phyloP scores from a whole-genome alignment of 1,140 invertebrate species.

The Triops cancriformis region DNA sequence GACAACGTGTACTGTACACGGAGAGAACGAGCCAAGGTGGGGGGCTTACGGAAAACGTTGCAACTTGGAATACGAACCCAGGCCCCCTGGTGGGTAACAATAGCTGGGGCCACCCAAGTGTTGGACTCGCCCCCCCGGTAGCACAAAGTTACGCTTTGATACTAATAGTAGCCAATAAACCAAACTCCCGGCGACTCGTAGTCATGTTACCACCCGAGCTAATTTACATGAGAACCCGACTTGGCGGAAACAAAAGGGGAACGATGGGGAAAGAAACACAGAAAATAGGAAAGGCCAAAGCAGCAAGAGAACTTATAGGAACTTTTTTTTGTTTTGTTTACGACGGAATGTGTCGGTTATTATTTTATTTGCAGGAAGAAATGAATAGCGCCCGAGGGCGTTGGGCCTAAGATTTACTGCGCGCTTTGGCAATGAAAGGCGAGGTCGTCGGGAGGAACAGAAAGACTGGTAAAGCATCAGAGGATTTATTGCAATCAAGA shows the following conservation, averaged over 20 bases:
- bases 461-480: too few species aligned
- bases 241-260: neutral
- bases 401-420: too few species aligned
- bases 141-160: slow-evolving; percentile 10
- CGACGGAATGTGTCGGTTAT: too few species aligned
- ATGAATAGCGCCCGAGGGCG: too few species aligned
- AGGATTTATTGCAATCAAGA: too few species aligned
- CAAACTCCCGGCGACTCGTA: neutral
- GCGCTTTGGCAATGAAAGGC: too few species aligned
- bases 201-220: slow-evolving; percentile 8
- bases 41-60: slow-evolving; percentile 4
- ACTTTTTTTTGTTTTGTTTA: too few species aligned
- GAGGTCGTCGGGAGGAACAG: too few species aligned
- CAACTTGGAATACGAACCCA: neutral
- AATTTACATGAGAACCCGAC: slow-evolving; percentile 8
- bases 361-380: too few species aligned
- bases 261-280: neutral
- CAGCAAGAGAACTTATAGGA: too few species aligned
- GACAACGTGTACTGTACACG: too few species aligned
- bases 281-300: too few species aligned
- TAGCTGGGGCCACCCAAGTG: slow-evolving; percentile 11
- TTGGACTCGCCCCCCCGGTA: slow-evolving; percentile 3
- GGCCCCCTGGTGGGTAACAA: slow-evolving; percentile 5
- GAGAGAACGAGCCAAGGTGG: neutral
- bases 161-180: slow-evolving; percentile 21